Base-by-base conservation (phyloP, 1,140 invertebrate genomes). In the Protaetia brevitarsis region DNA sequence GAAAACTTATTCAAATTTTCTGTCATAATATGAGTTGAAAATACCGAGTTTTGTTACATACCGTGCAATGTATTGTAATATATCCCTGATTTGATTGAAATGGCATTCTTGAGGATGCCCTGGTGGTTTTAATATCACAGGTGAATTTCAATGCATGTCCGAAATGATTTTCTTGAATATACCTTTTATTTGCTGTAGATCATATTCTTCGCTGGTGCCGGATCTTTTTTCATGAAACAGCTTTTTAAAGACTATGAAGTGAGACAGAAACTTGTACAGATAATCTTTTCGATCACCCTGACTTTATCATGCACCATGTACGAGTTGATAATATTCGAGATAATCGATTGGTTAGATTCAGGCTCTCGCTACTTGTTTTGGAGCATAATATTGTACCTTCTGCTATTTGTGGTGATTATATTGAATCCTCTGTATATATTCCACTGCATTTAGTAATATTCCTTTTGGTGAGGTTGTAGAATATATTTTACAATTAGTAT, bases 271-370 rank as follows among this genome's bases (percentile, higher is more conserved):
- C 81, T 96, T 51, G 95, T 99, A 5, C 94, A 99, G 77, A 80
- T 99, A 2, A 95, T 99, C 73, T 99, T 99, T 80, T 97, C 96
- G 0, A 86, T 92, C 4, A 99, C 96, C 36, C 97, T 99, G 79
- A 91, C 97, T 3, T 80, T 99, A 2, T 99, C 97, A 11, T 98
- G 97, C 77, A 98, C 95, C 3, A 97, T 99, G 94, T 99, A 99
- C 82, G 97, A 99, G 79, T 83, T 99, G 23, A 99, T 99, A 67
- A 99, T 99, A 78, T 99, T 99, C 85, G 98, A 99, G 84, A 99
- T 99, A 76, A 82, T 98, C 59, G 96, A 91, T 41, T 87, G 98
- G 68, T 80, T 99, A 64, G 93, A 97, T 76, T 80, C 81, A n/a
- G 81, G 95, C 79, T 98, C 96, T 23, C 86, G 97, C 74, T 96